A percentile compares a stretch with the other conserved stretches of the same genome.
Conservation (phyloP, 1,140 invertebrate genomes). For the Drosophila lowei region DNA sequence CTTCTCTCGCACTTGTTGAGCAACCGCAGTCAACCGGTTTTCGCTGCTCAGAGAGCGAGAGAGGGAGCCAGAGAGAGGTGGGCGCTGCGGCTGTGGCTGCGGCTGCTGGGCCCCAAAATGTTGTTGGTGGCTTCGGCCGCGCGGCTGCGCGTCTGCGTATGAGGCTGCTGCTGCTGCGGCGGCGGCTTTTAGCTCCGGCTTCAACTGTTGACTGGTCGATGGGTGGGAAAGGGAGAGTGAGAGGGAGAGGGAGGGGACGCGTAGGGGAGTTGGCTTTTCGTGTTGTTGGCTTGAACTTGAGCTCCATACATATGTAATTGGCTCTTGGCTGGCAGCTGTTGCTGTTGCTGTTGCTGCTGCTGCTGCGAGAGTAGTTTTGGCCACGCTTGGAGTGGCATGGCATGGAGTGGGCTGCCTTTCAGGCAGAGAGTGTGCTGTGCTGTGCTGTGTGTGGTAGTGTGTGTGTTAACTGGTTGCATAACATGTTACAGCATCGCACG, state of each 20-base stretch:
- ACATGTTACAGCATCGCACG: constrained; percentile 80
- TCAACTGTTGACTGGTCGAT: no score
- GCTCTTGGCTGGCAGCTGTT: constrained; percentile 39
- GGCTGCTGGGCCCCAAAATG: constrained; percentile 38
- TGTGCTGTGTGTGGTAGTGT: constrained; percentile 31
- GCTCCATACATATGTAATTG: constrained; percentile 83
- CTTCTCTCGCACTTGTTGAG: constrained; percentile 28
- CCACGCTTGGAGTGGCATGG: constrained; percentile 23
- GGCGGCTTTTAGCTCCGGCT: constrained; percentile 4
- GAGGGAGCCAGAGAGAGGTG: constrained; percentile 21
- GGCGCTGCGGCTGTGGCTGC: constrained; percentile 35
- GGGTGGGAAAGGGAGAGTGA: no score
- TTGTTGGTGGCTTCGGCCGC: constrained; percentile 18
- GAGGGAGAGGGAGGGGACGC: no score
- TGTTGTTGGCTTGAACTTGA: constrained; percentile 82
- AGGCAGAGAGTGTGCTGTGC: constrained; percentile 5
- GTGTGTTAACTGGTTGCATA: constrained; percentile 69
- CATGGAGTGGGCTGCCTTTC: constrained; percentile 24
- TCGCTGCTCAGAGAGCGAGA: constrained; percentile 9
- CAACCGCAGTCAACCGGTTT: constrained; percentile 37
- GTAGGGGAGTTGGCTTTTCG: constrained; percentile 11
- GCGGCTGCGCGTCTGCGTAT: constrained; percentile 9
- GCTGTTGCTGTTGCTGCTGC: constrained; percentile 16
- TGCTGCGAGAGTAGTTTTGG: constrained; percentile 31
- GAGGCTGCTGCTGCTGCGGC: constrained; percentile 21